Percentiles rank a stretch among this genome's conserved stretches.
Conservation (phyloP, 2,113 vertebrate species). For the Lontra canadensis region DNA sequence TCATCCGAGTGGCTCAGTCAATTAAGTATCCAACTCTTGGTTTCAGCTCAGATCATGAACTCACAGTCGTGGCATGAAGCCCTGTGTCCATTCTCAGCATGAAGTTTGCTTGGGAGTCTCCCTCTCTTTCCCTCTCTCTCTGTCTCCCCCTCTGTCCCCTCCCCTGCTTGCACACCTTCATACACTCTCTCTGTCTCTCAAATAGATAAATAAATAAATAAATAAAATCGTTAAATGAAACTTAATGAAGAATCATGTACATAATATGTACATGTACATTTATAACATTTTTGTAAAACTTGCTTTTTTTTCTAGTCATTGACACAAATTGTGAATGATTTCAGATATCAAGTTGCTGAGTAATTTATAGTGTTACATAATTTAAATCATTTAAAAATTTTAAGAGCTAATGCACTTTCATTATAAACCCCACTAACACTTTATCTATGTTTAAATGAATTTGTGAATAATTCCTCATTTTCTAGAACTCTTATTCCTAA, state of each 20-base stretch:
- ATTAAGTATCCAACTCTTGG: neutral
- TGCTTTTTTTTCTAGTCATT: neutral
- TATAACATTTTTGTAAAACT: neutral
- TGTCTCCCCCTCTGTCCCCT: neutral
- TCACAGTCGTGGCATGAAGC: neutral
- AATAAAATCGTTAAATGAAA: neutral
- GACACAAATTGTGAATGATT: neutral
- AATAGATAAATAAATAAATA: neutral
- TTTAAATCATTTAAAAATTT: neutral
- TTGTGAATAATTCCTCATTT: neutral
- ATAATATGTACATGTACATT: neutral
- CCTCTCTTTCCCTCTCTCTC: neutral
- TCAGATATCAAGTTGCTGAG: neutral
- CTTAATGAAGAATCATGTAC: neutral
- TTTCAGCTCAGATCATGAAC: neutral
- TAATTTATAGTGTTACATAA: constrained; percentile 8
- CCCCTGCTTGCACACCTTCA: neutral
- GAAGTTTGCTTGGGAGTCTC: neutral
- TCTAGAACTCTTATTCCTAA: neutral
- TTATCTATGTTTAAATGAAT: neutral
- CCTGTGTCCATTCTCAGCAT: neutral
- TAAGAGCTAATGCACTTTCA: neutral
- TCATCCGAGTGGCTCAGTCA: neutral
- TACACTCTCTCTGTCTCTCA: neutral
- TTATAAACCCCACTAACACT: neutral